Evolutionary conservation across 2,113 vertebrate species (phyloP).

Genomic region (Noctilio leporinus): DNA sequence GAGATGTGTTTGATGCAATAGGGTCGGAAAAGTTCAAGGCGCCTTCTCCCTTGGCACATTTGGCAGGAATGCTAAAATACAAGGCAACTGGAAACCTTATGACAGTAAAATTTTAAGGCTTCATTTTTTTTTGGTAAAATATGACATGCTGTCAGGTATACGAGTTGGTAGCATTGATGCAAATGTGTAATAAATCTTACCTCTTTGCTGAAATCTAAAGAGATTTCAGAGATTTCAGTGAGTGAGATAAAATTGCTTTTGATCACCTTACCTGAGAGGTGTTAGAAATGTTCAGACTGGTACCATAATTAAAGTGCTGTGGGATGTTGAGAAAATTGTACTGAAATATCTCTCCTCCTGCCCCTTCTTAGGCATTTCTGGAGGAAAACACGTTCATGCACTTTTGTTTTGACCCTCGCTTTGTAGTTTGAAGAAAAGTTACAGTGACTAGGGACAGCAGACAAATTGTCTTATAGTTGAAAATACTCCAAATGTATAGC

Average conservation of each 20-base stretch:
- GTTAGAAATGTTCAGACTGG: constrained; percentile 49
- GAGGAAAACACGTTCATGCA: not conserved
- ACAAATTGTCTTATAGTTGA: constrained; percentile 10
- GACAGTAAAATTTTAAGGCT: constrained; percentile 79
- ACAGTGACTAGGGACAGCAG: not conserved
- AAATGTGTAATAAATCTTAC: constrained; percentile 77
- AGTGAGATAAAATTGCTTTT: constrained; percentile 44
- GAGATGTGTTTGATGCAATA: constrained; percentile 82
- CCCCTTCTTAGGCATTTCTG: constrained; percentile 3
- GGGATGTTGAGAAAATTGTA: not conserved
- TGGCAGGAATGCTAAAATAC: constrained; percentile 78
- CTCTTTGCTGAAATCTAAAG: constrained; percentile 73
- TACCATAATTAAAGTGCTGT: constrained; percentile 45
- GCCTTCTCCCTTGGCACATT: constrained; percentile 78
- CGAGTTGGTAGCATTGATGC: constrained; percentile 80
- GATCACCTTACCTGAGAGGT: constrained; percentile 59
- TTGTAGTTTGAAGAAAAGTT: constrained; percentile 38
- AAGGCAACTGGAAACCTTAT: constrained; percentile 74
- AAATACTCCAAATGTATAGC: not conserved
- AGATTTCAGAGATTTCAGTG: constrained; percentile 70
- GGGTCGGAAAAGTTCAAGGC: constrained; percentile 82
- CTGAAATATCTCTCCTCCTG: not conserved
- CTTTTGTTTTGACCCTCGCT: constrained; percentile 32
- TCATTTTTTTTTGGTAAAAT: constrained; percentile 78
- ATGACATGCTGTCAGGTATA: constrained; percentile 84